phyloP scores from a whole-genome alignment of 2,113 vertebrate species.

The Elanus axillaris region DNA sequence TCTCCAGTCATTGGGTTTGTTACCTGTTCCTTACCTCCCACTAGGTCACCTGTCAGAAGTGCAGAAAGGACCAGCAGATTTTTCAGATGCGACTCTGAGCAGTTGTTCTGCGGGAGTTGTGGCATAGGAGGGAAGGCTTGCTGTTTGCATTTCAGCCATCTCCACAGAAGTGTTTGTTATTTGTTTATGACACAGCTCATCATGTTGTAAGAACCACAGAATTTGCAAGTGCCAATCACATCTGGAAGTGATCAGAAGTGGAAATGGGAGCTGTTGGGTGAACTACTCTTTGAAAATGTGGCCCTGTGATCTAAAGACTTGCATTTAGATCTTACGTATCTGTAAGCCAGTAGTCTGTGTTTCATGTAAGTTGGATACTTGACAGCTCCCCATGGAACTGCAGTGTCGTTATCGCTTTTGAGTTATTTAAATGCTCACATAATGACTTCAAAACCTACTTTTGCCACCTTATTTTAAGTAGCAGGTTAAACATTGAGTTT shows the following conservation, averaged over 20 bases:
- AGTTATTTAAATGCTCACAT: neutral
- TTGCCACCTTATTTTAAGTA: neutral
- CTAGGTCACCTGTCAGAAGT: neutral
- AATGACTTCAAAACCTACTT: neutral
- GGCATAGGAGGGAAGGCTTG: neutral
- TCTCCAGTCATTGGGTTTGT: neutral
- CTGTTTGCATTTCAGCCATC: neutral
- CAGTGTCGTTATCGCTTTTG: neutral
- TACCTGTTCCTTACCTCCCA: neutral
- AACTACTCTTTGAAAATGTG: neutral
- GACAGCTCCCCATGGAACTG: neutral
- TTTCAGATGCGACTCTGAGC: neutral
- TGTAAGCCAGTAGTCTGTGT: neutral
- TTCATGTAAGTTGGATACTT: neutral
- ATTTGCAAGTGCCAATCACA: neutral
- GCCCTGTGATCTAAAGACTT: neutral
- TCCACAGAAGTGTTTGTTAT: slow-evolving; percentile 30
- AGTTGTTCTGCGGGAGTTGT: neutral
- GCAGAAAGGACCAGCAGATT: neutral
- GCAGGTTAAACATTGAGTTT: neutral
- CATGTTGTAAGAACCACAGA: slow-evolving; percentile 4
- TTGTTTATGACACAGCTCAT: slow-evolving; percentile 44
- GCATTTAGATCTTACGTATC: neutral
- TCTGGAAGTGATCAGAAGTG: slow-evolving; percentile 45
- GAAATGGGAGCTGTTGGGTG: neutral